phyloP scores from a whole-genome alignment of 2,113 vertebrate genomes.

The Mus pahari region DNA sequence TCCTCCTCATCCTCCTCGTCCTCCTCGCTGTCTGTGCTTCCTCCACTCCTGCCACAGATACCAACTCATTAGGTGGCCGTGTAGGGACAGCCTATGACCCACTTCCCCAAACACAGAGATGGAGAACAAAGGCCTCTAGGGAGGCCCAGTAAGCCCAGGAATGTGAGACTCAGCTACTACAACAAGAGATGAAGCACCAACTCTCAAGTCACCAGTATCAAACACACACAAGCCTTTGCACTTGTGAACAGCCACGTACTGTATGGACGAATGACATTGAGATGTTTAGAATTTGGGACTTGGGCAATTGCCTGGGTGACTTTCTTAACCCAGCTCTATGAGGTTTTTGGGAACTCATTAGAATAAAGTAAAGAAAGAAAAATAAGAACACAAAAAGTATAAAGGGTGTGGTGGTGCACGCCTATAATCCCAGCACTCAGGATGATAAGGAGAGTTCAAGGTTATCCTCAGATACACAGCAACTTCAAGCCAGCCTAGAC shows the following conservation, averaged over 20 bases:
- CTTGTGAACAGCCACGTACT: not conserved
- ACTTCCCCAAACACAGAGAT: no score
- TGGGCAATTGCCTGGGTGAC: not conserved
- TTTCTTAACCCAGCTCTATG: not conserved
- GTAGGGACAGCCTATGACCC: not conserved
- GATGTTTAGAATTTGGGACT: not conserved
- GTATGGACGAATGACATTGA: not conserved
- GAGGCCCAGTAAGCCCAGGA: not conserved
- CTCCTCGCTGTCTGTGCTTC: conserved; percentile 86
- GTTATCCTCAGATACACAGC: not conserved
- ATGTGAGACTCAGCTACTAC: not conserved
- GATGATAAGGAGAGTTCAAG: not conserved
- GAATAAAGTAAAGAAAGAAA: not conserved
- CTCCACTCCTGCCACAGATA: conserved; percentile 79
- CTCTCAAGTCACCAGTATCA: not conserved
- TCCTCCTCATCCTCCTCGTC: conserved; percentile 78
- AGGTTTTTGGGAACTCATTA: not conserved
- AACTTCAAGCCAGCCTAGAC: not conserved
- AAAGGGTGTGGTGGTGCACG: not conserved
- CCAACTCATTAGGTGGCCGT: not conserved
- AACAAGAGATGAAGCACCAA: not conserved
- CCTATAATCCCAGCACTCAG: not conserved
- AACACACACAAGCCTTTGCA: not conserved
- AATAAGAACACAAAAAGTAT: not conserved
- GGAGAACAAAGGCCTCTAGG: not conserved